Percentiles rank a stretch among this genome's conserved stretches.
Conservation (phyloP, 2,797 vertebrate species). For the Crenichthys baileyi region DNA sequence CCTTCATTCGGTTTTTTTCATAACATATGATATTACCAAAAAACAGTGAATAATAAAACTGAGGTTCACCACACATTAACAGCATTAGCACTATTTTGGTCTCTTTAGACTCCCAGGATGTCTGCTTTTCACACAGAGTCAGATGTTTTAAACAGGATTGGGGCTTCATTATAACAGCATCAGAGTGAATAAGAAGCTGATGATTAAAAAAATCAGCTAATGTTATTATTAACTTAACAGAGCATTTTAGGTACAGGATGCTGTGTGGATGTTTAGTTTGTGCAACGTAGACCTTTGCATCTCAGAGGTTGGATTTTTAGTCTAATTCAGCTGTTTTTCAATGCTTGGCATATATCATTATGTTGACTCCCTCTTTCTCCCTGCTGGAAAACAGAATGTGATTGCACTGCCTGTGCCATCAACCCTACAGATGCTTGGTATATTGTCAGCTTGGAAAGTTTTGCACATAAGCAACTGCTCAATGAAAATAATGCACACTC, state of each 20-base stretch:
- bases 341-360: slow-evolving; percentile 17
- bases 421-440: slow-evolving; percentile 41
- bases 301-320: slow-evolving; percentile 9
- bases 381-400: slow-evolving; percentile 28
- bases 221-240: not conserved
- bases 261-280: slow-evolving; percentile 9
- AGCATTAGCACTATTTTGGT: slow-evolving; percentile 52
- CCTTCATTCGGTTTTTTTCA: slow-evolving; percentile 43
- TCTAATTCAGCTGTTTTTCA: slow-evolving; percentile 32
- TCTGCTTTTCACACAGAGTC: slow-evolving; percentile 64
- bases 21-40: slow-evolving; percentile 51
- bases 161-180: slow-evolving; percentile 34
- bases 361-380: slow-evolving; percentile 12
- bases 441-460: slow-evolving; percentile 39
- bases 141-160: slow-evolving; percentile 45
- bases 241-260: not conserved
- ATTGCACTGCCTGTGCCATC: slow-evolving; percentile 40
- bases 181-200: not conserved
- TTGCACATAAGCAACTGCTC: slow-evolving; percentile 58
- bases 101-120: slow-evolving; percentile 42
- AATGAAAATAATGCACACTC: slow-evolving; percentile 46
- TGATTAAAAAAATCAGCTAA: slow-evolving; percentile 1
- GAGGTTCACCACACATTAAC: slow-evolving; percentile 41
- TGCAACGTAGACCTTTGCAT: slow-evolving; percentile 9
- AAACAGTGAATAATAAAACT: slow-evolving; percentile 60